Evolutionary conservation across 2,113 vertebrate species (phyloP).

Genomic region (Stigmatopora nigra): DNA sequence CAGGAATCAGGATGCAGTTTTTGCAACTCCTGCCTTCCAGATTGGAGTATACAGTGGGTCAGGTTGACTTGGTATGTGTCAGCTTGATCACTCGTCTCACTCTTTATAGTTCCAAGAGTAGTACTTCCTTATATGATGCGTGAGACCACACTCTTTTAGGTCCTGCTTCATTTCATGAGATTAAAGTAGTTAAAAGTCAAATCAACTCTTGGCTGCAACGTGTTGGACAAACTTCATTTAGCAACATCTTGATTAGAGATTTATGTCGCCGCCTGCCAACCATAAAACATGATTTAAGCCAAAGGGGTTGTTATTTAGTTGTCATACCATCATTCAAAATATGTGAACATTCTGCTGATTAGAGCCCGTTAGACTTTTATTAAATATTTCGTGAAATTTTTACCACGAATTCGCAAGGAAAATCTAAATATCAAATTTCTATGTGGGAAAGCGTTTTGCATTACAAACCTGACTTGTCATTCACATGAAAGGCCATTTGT

Average conservation of each 20-base stretch:
- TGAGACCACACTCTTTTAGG: constrained; percentile 9
- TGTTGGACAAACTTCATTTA: constrained; percentile 31
- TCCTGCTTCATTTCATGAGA: constrained; percentile 39
- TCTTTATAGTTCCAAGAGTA: constrained; percentile 4
- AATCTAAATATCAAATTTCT: background rate
- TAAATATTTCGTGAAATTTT: background rate
- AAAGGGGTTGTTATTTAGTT: background rate
- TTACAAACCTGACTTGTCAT: constrained; percentile 34
- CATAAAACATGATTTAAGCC: background rate
- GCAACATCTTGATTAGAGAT: constrained; percentile 29
- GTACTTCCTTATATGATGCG: constrained; percentile 44
- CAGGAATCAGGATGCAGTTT: constrained; percentile 13
- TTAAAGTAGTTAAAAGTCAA: constrained; percentile 27
- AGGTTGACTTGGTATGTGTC: constrained; percentile 32
- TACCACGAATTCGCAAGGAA: background rate
- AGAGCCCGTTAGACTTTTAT: background rate
- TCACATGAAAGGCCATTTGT: constrained; percentile 19
- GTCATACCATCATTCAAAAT: background rate
- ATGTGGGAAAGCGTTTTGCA: background rate
- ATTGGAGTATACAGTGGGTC: constrained; percentile 35
- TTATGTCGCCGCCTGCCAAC: constrained; percentile 17
- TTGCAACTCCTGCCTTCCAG: constrained; percentile 32
- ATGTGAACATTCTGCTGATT: background rate
- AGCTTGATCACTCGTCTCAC: constrained; percentile 19
- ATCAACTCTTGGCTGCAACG: constrained; percentile 17